Base-by-base conservation (phyloP, 2,888 invertebrate species). In the Tryphoninae sp. region DNA sequence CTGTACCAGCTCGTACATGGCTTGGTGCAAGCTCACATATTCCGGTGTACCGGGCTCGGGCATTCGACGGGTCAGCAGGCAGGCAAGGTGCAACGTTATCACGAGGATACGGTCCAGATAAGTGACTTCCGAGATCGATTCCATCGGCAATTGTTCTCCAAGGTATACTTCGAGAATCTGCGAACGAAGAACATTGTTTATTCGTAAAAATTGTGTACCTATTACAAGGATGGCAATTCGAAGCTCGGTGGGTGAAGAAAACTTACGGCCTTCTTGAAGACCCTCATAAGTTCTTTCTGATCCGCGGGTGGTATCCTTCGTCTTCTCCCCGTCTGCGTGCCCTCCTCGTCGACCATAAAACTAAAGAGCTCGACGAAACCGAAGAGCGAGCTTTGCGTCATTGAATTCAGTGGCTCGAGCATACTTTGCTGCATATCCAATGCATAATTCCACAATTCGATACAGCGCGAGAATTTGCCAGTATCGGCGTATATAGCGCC, bases 371-470 rank as follows among this genome's bases (percentile, higher is more conserved):
- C 99, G 2, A 98, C 97, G 92, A 99, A 99, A 87, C 98, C 97
- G 90, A 98, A 95, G 83, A 99, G 94, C 84, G 97, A 97, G 90
- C 97, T 97, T 92, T 98, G 98, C 11, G 98, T 98, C 95, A 98
- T 97, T 33, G 97, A 97, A 91, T 97, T 97, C 69, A 99, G 94
- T 22, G 98, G 97, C 87, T 98, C 97, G 85, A 98, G 93, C 93
- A 98, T 97, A 83, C 95, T 95, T 91, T 98, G 97, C 92, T 98
- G 98, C 97, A 98, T 98, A 91, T 98, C 98, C 51, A 99, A 94
- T 40, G 98, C 98, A 93, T 99, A 98, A 92, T 97, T 97, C 99
- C 99, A 99, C 84, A 99, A 94, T 88, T 96, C 96, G 84, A 98
- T 97, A 93, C 98, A 99, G 86, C 96, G 94, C 87, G 95, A 95